Evolutionary conservation across 2,113 vertebrate species (phyloP).

Genomic region (Sinosuthora webbiana): DNA sequence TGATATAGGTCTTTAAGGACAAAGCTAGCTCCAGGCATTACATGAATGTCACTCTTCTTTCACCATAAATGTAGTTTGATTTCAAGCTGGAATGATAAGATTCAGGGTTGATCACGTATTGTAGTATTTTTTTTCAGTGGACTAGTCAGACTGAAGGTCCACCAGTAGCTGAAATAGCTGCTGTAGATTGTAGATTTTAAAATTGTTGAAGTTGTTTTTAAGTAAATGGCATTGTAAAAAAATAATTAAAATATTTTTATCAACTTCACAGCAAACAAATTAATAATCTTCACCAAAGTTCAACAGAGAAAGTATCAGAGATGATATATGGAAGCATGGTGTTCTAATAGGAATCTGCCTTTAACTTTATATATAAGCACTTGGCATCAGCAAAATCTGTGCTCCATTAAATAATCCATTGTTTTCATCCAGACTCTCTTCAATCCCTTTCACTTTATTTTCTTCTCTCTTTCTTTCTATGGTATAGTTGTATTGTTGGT

Average conservation of each 20-base stretch:
- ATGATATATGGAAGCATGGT: background rate
- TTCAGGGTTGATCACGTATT: background rate
- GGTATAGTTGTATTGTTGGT: background rate
- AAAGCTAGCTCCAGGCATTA: background rate
- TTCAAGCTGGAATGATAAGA: background rate
- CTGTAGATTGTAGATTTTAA: background rate
- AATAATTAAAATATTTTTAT: background rate
- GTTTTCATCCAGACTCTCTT: background rate
- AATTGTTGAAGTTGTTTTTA: background rate
- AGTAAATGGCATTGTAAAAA: background rate
- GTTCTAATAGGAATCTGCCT: background rate
- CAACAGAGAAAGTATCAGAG: background rate
- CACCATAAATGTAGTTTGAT: background rate
- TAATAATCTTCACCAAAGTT: background rate
- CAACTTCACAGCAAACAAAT: background rate
- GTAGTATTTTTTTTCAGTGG: background rate
- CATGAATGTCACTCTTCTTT: background rate
- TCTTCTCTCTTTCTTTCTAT: background rate
- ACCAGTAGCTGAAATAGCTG: background rate
- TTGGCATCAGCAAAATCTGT: background rate
- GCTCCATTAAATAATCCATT: background rate
- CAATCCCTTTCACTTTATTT: background rate
- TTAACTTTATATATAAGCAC: background rate
- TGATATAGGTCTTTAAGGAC: background rate
- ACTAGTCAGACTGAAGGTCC: background rate